Evolutionary conservation across 2,888 invertebrate genomes (phyloP).

Genomic region (Geotrupes spiniger): DNA sequence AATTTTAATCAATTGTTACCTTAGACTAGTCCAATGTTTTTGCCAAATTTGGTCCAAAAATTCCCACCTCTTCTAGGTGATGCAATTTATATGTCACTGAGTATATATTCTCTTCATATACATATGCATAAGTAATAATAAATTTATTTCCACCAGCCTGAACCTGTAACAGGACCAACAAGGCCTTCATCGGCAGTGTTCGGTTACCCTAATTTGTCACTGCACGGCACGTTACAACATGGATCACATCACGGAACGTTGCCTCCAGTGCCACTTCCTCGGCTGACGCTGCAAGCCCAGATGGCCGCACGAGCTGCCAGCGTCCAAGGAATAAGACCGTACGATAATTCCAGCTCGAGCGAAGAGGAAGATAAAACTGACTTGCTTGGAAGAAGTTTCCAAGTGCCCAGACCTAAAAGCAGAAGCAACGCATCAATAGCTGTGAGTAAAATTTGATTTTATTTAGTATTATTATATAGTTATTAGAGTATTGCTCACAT

Average conservation of each 20-base stretch:
- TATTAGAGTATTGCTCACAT: too few species aligned
- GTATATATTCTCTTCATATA: neutral
- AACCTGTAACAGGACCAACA: constrained; percentile 67
- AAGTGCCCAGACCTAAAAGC: constrained; percentile 81
- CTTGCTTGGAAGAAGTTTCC: constrained; percentile 67
- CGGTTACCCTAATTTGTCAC: constrained; percentile 66
- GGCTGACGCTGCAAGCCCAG: constrained; percentile 54
- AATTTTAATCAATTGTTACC: too few species aligned
- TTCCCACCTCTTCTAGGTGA: neutral
- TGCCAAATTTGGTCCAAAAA: too few species aligned
- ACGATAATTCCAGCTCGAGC: constrained; percentile 59
- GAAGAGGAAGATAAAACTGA: constrained; percentile 74
- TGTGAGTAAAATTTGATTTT: constrained; percentile 49
- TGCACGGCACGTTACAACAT: constrained; percentile 51
- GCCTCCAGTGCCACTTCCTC: constrained; percentile 73
- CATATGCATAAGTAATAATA: neutral
- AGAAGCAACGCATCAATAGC: constrained; percentile 66
- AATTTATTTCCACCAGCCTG: constrained; percentile 54
- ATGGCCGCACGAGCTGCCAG: constrained; percentile 43
- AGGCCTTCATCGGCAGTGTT: constrained; percentile 82
- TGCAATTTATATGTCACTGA: too few species aligned
- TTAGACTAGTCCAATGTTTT: too few species aligned
- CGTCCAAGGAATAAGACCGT: constrained; percentile 46
- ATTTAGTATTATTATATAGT: neutral
- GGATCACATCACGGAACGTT: constrained; percentile 54